Percentiles rank a stretch among this genome's conserved stretches.
These are phyloP conservation scores for Paramacrobiotus metropolitanus DNA, from an alignment of 1,140 invertebrate genomes.

Conservation along the genomic window DNA sequence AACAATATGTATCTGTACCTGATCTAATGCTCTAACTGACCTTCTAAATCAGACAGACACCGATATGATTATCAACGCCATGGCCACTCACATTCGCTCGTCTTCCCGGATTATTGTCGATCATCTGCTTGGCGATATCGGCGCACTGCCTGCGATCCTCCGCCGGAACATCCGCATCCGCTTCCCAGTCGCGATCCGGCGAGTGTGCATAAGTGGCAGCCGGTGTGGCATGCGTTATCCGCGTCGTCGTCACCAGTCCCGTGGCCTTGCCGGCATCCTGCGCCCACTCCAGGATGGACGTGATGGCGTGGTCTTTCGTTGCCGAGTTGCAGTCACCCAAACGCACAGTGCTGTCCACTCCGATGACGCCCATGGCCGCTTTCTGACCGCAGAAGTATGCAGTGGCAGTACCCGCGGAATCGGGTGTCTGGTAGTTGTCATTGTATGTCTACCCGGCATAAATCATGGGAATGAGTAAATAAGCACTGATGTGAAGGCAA, in stretches of 20 bases:
- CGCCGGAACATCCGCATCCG: conserved; percentile 13
- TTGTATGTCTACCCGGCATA: conserved; percentile 67
- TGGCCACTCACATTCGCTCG: conserved; percentile 19
- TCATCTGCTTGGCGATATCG: conserved; percentile 22
- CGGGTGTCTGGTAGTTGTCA: conserved; percentile 46
- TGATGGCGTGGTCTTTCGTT: neutral
- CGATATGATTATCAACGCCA: too few species aligned
- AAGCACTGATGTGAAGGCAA: too few species aligned
- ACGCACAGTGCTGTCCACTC: conserved; percentile 36
- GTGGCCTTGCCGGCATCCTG: conserved; percentile 16
- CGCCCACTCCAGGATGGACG: neutral
- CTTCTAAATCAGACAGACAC: too few species aligned
- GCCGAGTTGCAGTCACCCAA: conserved; percentile 30
- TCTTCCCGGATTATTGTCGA: conserved; percentile 18
- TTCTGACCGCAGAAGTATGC: conserved; percentile 50
- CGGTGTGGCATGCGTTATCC: conserved; percentile 55
- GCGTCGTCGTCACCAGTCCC: conserved; percentile 47
- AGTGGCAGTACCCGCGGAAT: conserved; percentile 51
- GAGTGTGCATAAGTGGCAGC: conserved; percentile 24
- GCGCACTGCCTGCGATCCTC: conserved; percentile 15
- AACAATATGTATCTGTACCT: neutral
- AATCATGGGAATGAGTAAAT: conserved; percentile 2
- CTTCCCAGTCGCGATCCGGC: conserved; percentile 20
- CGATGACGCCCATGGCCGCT: conserved; percentile 45
- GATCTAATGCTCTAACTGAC: too few species aligned